Conservation (phyloP, 2,113 vertebrate genomes). For the Oncorhynchus nerka region DNA sequence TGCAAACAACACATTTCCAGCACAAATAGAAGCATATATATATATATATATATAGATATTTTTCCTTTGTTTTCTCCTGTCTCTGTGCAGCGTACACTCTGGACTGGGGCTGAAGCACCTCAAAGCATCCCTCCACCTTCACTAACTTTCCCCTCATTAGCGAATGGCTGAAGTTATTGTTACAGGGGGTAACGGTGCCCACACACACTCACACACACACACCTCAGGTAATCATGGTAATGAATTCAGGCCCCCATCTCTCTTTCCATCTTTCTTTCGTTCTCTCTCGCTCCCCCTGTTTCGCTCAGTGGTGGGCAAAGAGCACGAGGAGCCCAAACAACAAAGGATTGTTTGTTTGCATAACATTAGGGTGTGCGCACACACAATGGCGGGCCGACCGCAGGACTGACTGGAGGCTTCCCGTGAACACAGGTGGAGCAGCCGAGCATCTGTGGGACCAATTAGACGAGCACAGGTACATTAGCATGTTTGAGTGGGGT, state of each 20-base stretch:
- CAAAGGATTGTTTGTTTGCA: conserved; percentile 75
- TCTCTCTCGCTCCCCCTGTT: conserved; percentile 35
- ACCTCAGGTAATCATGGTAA: conserved; percentile 33
- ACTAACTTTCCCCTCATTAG: conserved; percentile 71
- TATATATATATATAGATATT: too few relatives aligned
- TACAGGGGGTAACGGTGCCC: conserved; percentile 45
- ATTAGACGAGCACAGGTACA: conserved; percentile 73
- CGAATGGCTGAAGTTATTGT: conserved; percentile 60
- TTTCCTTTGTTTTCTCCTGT: too few relatives aligned
- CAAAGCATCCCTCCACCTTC: conserved; percentile 50
- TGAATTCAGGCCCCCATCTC: conserved; percentile 57
- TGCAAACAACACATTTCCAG: too few relatives aligned
- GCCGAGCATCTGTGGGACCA: conserved; percentile 74
- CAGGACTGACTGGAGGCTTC: conserved; percentile 67
- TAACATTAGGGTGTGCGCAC: conserved; percentile 52
- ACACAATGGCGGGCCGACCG: conserved; percentile 51
- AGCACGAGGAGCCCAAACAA: conserved; percentile 65
- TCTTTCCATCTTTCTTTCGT: neutral
- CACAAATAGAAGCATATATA: too few relatives aligned
- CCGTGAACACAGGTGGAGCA: conserved; percentile 69
- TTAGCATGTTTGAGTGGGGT: conserved; percentile 74
- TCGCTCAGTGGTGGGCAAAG: conserved; percentile 53
- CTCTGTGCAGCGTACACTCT: too few relatives aligned
- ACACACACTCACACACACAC: neutral
- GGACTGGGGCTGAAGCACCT: too few relatives aligned